Percentiles rank a stretch among this genome's conserved stretches.
phyloP scores from a whole-genome alignment of 2,797 vertebrate genomes.

The Oryzias dopingdopingensis region DNA sequence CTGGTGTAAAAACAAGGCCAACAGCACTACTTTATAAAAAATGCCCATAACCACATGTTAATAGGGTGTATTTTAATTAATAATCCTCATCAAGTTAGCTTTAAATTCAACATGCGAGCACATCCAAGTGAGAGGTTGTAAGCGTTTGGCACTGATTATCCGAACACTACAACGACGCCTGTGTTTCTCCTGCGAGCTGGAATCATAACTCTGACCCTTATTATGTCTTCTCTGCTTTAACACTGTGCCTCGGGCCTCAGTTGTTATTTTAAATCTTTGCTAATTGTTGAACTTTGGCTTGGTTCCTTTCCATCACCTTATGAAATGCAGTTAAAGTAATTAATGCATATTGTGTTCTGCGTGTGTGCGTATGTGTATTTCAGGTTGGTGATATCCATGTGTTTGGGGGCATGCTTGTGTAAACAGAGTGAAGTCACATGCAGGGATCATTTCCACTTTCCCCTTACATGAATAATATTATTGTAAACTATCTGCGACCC shows the following conservation, averaged over 20 bases:
- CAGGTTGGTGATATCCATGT: conserved; percentile 61
- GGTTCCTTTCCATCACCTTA: conserved; percentile 69
- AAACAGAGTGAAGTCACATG: conserved; percentile 74
- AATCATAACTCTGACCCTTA: conserved; percentile 66
- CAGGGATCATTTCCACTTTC: conserved; percentile 70
- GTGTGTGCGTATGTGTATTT: conserved; percentile 38
- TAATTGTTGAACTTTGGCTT: conserved; percentile 72
- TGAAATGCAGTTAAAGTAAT: conserved; percentile 64
- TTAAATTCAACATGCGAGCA: conserved; percentile 33
- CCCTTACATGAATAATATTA: conserved; percentile 74
- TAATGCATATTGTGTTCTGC: conserved; percentile 37
- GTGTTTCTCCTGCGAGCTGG: conserved; percentile 64
- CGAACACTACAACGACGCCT: conserved; percentile 54
- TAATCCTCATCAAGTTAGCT: conserved; percentile 48
- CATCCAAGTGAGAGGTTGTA: conserved; percentile 26
- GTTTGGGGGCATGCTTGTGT: conserved; percentile 68
- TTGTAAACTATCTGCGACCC: conserved; percentile 74
- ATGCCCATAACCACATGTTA: conserved; percentile 22
- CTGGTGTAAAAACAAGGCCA: conserved; percentile 34
- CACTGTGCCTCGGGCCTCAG: conserved; percentile 55
- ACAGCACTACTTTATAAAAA: conserved; percentile 18
- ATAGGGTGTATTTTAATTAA: conserved; percentile 43
- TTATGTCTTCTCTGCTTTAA: conserved; percentile 68
- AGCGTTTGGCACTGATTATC: conserved; percentile 38
- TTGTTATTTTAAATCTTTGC: conserved; percentile 74